These are phyloP conservation scores for Armadillidium nasatum DNA, from an alignment of 1,140 invertebrate species.

Conservation along the genomic window DNA sequence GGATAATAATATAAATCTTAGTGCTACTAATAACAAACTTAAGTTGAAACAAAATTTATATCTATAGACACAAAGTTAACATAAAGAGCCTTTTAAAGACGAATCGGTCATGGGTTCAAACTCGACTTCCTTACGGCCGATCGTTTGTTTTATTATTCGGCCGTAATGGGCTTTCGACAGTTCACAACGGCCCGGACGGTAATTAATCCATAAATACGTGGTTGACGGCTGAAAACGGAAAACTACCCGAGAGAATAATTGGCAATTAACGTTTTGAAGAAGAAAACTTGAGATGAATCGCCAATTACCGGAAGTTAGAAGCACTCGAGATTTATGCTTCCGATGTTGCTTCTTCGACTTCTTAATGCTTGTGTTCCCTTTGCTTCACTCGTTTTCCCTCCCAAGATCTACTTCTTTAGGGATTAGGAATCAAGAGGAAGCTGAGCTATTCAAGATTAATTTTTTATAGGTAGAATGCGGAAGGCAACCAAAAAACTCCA, in stretches of 20 bases:
- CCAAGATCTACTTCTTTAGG: too few species aligned
- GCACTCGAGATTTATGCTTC: slow-evolving; percentile 34
- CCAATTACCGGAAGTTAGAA: slow-evolving; percentile 41
- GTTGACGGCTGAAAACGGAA: slow-evolving; percentile 35
- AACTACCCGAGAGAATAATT: slow-evolving; percentile 41
- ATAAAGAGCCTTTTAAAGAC: background rate
- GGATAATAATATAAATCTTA: too few species aligned
- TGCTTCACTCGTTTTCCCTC: too few species aligned
- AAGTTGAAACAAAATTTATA: too few species aligned
- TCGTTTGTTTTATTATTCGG: background rate
- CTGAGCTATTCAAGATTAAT: too few species aligned
- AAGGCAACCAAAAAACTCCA: too few species aligned
- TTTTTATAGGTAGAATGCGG: background rate
- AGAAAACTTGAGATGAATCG: slow-evolving; percentile 40
- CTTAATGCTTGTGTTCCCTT: too few species aligned
- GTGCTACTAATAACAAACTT: too few species aligned
- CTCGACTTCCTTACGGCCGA: background rate
- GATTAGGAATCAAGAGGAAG: too few species aligned
- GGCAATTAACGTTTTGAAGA: slow-evolving; percentile 34
- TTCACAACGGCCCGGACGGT: slow-evolving; percentile 28
- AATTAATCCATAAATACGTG: slow-evolving; percentile 40
- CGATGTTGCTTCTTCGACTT: slow-evolving; percentile 17
- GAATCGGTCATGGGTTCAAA: background rate
- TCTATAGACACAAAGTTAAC: too few species aligned
- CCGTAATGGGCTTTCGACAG: slow-evolving; percentile 30